These are phyloP conservation scores for Eudyptes chrysolophus DNA, from an alignment of 2,113 vertebrate genomes.

Conservation along the genomic window DNA sequence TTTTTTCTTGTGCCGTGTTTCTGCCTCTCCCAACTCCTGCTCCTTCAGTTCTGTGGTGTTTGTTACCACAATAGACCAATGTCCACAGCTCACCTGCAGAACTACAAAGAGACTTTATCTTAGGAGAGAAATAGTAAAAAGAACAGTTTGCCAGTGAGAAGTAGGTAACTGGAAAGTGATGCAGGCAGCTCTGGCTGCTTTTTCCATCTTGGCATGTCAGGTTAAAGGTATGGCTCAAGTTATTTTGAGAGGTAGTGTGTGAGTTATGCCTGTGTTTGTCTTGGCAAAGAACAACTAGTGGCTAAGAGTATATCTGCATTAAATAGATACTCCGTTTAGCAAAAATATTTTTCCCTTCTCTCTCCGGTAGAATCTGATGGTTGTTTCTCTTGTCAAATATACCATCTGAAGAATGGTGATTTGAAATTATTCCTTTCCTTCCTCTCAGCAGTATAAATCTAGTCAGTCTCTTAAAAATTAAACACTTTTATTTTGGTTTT, in stretches of 20 bases:
- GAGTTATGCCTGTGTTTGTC: not conserved
- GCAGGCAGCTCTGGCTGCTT: not conserved
- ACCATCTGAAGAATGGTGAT: not conserved
- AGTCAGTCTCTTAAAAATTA: not conserved
- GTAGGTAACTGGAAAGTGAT: not conserved
- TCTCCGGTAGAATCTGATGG: not conserved
- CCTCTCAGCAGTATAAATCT: not conserved
- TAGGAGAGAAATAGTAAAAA: not conserved
- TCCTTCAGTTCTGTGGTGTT: not conserved
- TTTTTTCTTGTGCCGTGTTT: constrained; percentile 36
- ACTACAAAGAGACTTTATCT: not conserved
- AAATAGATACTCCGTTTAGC: not conserved
- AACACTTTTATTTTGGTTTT: not conserved
- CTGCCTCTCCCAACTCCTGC: not conserved
- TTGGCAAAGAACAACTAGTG: not conserved
- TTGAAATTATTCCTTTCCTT: not conserved
- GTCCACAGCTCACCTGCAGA: not conserved
- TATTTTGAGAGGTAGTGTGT: not conserved
- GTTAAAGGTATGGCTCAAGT: not conserved
- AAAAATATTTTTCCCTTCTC: not conserved
- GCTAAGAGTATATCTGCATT: not conserved
- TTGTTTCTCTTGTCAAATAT: not conserved
- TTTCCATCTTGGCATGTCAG: not conserved
- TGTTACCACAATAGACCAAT: not conserved
- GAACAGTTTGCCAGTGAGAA: not conserved